Evolutionary conservation across 2,888 invertebrate species (phyloP), one percentile per base, ranked within the genome.

Genomic region (Torymus tubicola): DNA sequence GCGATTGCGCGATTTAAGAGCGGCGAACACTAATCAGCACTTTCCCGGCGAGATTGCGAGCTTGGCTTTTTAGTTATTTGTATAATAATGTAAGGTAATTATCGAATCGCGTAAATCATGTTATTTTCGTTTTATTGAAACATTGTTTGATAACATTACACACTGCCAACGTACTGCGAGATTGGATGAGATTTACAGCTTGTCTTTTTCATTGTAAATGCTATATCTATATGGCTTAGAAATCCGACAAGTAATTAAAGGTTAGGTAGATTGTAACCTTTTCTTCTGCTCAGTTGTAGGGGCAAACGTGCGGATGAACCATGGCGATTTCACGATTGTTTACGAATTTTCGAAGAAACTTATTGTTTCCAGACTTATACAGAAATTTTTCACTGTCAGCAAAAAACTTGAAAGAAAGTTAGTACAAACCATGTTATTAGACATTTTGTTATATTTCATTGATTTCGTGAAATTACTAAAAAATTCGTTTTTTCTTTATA

Each of bases 321-420:
- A 89, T 89, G 89, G 85, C 76, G n/a, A 63, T 89, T 8, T 82
- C 60, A 80, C 84, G 84, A 52, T 69, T 84, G n/a, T 42, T 86
- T 18, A 71, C 71, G 24, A 74, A 72, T 55, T 60, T 87, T 4
- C 80, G 81, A 52, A 88, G 83, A 84, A 84, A 77, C 74, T 5
- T 86, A 4, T 55, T 84, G 57, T 74, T 82, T 10, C 24, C 80
- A 2, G 61, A 81, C 67, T 24, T 80, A 0, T 80, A 70, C 11
- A 85, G 88, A 80, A 85, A 70, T 82, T 86, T 91, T 82, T 87
- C 89, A 4, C 24, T 90, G 5, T 87, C 89, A 18, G 82, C 83
- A 1, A 80, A 85, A 57, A 86, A 90, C 84, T 81, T 94, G 57
- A 94, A 93, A 92, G 92, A 93, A 89, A 92, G 94, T 94, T 90